phyloP scores from a whole-genome alignment of 2,797 vertebrate species.

The Florisuga fusca region DNA sequence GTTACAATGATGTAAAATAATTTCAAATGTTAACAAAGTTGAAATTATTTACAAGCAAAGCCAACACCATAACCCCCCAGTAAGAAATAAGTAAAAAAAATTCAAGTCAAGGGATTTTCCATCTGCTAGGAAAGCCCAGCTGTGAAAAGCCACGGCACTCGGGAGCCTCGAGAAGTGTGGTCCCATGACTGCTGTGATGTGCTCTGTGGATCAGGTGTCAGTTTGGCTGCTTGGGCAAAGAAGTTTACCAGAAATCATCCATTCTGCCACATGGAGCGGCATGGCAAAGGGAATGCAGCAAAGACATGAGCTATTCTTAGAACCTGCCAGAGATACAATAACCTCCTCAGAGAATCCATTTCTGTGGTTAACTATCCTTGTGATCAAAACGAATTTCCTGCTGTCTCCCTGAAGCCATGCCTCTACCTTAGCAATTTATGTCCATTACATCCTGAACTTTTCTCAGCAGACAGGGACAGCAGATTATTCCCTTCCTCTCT shows the following conservation, averaged over 20 bases:
- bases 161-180: accelerated
- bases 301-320: neutral
- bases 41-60: neutral
- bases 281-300: neutral
- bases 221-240: neutral
- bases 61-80: neutral
- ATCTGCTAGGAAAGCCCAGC: neutral
- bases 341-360: conserved; percentile 11
- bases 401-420: neutral
- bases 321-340: conserved; percentile 23
- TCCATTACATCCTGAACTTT: neutral
- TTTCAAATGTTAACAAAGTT: neutral
- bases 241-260: neutral
- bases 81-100: neutral
- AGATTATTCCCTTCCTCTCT: neutral
- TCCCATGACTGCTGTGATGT: neutral
- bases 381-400: conserved; percentile 18
- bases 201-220: neutral
- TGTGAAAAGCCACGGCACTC: neutral
- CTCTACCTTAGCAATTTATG: neutral
- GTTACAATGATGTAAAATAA: neutral
- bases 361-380: conserved; percentile 2
- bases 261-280: neutral
- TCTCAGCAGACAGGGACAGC: neutral
- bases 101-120: neutral